phyloP scores from a whole-genome alignment of 1,140 invertebrate species.

The Ceratina australensis region DNA sequence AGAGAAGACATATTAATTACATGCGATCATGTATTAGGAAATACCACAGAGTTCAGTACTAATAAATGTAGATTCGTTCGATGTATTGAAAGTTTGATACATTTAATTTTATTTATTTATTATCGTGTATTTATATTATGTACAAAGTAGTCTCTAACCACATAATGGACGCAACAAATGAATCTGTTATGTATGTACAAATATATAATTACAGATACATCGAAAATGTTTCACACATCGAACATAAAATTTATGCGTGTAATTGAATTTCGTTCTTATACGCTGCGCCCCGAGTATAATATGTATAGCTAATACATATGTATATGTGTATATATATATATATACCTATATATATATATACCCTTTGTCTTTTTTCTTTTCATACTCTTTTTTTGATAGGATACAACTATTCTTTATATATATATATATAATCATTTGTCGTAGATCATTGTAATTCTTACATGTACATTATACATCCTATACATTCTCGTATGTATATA shows the following conservation, averaged over 20 bases:
- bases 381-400: constrained; percentile 27
- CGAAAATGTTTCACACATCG: constrained; percentile 59
- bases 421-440: constrained; percentile 42
- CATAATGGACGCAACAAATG: constrained; percentile 66
- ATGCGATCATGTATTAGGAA: neutral
- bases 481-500: constrained; percentile 39
- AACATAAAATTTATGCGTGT: constrained; percentile 39
- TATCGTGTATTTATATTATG: constrained; percentile 72
- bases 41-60: no score
- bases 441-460: constrained; percentile 49
- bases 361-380: constrained; percentile 27
- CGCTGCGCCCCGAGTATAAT: constrained; percentile 25
- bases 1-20: neutral
- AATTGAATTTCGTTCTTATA: constrained; percentile 46
- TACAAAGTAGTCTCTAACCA: constrained; percentile 69
- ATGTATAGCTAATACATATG: constrained; percentile 47
- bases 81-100: neutral
- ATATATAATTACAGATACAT: constrained; percentile 69
- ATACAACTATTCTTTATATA: constrained; percentile 29
- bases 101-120: constrained; percentile 65
- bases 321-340: constrained; percentile 12
- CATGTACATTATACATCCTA: constrained; percentile 32
- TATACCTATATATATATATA: no score
- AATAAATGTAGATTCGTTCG: neutral
- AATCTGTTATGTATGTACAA: constrained; percentile 71